Conservation (phyloP, 2,113 vertebrate genomes). For the Garra rufa region DNA sequence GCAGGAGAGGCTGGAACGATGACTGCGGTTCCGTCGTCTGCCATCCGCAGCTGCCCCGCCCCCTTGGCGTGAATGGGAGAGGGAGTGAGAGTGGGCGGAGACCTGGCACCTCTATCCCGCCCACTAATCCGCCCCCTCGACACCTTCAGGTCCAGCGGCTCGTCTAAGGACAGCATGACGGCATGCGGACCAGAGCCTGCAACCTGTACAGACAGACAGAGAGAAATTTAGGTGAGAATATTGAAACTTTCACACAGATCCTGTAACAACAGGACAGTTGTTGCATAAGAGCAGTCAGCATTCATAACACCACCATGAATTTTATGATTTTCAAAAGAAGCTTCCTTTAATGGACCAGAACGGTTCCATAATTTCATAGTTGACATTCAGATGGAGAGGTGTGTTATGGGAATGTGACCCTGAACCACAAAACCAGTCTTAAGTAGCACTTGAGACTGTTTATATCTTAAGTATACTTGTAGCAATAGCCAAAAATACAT, state of each 20-base stretch:
- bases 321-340: not conserved
- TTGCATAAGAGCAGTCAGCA: not conserved
- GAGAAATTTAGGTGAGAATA: slow-evolving; percentile 2
- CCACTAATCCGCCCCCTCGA: slow-evolving; percentile 80
- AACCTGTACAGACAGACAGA: slow-evolving; percentile 66
- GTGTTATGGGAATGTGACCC: too few relatives aligned
- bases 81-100: slow-evolving; percentile 55
- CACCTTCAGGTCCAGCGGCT: slow-evolving; percentile 96
- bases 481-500: too few relatives aligned
- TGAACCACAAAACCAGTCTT: too few relatives aligned
- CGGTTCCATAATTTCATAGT: not conserved
- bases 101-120: slow-evolving; percentile 71
- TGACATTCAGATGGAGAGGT: not conserved
- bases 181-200: slow-evolving; percentile 60
- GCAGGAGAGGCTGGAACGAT: slow-evolving; percentile 77
- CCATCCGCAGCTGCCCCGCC: slow-evolving; percentile 77
- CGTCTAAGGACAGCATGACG: slow-evolving; percentile 93
- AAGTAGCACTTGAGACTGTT: too few relatives aligned
- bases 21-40: slow-evolving; percentile 78
- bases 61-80: slow-evolving; percentile 69
- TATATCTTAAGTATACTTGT: too few relatives aligned
- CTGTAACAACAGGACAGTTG: not conserved
- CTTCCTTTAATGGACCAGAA: not conserved
- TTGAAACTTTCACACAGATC: not conserved
- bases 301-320: not conserved